Evolutionary conservation across 2,888 invertebrate genomes (phyloP).

Genomic region (Malacosoma neustria): DNA sequence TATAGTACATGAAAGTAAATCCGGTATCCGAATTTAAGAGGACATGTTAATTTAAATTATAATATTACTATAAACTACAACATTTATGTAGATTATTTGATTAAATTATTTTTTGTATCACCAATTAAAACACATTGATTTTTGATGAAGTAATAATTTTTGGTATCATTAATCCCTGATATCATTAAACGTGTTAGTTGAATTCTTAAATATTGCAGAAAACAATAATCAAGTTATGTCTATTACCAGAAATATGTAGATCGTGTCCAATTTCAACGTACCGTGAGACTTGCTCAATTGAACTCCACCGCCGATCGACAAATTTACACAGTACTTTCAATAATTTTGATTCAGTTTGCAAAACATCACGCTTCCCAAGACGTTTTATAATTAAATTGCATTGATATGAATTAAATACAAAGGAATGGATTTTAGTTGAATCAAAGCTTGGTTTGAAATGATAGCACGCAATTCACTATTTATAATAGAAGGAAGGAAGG

Average conservation of each 20-base stretch:
- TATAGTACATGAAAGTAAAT: no score
- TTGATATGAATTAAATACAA: not conserved
- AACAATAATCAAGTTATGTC: conserved; percentile 47
- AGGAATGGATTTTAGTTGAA: conserved; percentile 16
- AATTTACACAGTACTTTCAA: conserved; percentile 24
- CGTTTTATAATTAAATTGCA: not conserved
- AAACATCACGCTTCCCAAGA: conserved; percentile 3
- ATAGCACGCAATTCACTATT: not conserved
- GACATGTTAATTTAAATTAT: no score
- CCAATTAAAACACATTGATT: no score
- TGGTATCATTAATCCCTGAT: no score
- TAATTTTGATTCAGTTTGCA: conserved; percentile 11
- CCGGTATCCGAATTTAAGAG: no score
- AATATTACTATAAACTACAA: no score
- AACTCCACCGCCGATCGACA: conserved; percentile 23
- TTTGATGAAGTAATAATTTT: no score
- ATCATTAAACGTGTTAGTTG: no score
- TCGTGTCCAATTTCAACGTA: conserved; percentile 57
- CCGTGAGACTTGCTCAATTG: conserved; percentile 45
- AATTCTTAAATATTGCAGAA: no score
- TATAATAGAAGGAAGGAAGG: conserved; percentile 12
- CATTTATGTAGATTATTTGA: no score
- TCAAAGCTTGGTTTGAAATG: conserved; percentile 16
- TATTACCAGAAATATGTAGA: conserved; percentile 58
- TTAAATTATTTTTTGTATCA: no score